Conservation (phyloP, 2,888 invertebrate species). For the Drosophila colorata region DNA sequence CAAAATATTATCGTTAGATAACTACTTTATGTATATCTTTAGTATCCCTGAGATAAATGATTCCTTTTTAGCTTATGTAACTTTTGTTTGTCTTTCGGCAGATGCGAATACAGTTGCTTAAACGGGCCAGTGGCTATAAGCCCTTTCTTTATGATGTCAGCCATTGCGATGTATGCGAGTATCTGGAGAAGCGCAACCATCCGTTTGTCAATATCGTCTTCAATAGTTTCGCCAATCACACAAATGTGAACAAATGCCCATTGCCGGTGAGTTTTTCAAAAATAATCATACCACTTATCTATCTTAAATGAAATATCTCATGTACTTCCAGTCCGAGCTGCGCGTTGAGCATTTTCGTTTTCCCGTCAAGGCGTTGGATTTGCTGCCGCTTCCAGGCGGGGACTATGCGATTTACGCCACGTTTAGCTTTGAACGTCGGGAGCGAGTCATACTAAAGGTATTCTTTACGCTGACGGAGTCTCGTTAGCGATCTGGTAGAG, state of each 20-base stretch:
- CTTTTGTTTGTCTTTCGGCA: slow-evolving; percentile 11
- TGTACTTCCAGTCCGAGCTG: slow-evolving; percentile 45
- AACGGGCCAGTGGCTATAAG: slow-evolving; percentile 75
- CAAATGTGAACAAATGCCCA: slow-evolving; percentile 63
- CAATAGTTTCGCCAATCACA: slow-evolving; percentile 56
- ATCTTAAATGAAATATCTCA: background rate
- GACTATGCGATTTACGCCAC: slow-evolving; percentile 71
- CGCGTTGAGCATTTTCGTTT: slow-evolving; percentile 62
- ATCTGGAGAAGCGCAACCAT: slow-evolving; percentile 75
- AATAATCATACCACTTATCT: background rate
- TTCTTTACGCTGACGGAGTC: slow-evolving; percentile 64
- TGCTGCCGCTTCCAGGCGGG: slow-evolving; percentile 66
- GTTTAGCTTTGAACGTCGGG: slow-evolving; percentile 44
- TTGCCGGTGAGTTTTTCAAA: slow-evolving; percentile 39
- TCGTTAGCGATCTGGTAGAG: slow-evolving; percentile 20
- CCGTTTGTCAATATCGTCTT: slow-evolving; percentile 72
- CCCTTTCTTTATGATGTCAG: slow-evolving; percentile 70
- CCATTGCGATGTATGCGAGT: slow-evolving; percentile 64
- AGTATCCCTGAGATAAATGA: background rate
- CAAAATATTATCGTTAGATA: too few relatives aligned
- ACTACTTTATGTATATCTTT: too few relatives aligned
- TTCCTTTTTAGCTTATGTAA: background rate
- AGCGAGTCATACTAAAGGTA: slow-evolving; percentile 52
- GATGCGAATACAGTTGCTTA: slow-evolving; percentile 73
- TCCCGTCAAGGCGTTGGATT: slow-evolving; percentile 56